Evolutionary conservation across 2,113 vertebrate genomes (phyloP).

Genomic region (Thermophis baileyi): DNA sequence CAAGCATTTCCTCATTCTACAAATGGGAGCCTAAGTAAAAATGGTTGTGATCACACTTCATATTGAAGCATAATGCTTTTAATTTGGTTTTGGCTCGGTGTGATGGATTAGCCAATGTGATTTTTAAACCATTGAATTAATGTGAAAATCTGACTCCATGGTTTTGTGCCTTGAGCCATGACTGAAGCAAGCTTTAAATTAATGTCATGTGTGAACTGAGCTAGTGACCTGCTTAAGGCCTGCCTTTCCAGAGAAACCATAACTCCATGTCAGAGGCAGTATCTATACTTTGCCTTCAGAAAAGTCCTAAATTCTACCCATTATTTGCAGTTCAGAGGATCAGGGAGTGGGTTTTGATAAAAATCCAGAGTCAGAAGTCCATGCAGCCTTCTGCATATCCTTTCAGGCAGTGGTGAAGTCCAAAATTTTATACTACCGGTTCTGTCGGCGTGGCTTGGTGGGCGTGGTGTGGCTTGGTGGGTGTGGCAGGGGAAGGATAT

Average conservation of each 20-base stretch:
- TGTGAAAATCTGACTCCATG: background rate
- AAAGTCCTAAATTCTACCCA: background rate
- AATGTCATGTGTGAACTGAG: background rate
- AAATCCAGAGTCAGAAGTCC: background rate
- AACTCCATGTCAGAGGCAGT: background rate
- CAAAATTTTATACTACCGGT: too few relatives aligned
- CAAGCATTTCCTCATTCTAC: background rate
- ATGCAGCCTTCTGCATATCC: background rate
- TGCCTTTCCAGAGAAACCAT: background rate
- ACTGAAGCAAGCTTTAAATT: background rate
- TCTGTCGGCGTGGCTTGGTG: too few relatives aligned
- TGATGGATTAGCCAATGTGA: background rate
- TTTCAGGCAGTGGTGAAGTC: too few relatives aligned
- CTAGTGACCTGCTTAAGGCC: background rate
- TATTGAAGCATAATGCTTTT: background rate
- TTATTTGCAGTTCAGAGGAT: background rate
- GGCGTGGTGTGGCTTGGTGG: too few relatives aligned
- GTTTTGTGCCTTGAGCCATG: background rate
- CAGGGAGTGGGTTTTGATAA: background rate
- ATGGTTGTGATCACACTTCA: background rate
- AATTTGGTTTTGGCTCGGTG: background rate
- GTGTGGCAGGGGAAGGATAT: too few relatives aligned
- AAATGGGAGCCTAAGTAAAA: background rate
- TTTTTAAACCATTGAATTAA: background rate
- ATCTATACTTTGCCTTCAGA: background rate